Evolutionary conservation across 2,797 vertebrate genomes (phyloP), one percentile per base, ranked within the genome.

Genomic region (Champsocephalus esox): DNA sequence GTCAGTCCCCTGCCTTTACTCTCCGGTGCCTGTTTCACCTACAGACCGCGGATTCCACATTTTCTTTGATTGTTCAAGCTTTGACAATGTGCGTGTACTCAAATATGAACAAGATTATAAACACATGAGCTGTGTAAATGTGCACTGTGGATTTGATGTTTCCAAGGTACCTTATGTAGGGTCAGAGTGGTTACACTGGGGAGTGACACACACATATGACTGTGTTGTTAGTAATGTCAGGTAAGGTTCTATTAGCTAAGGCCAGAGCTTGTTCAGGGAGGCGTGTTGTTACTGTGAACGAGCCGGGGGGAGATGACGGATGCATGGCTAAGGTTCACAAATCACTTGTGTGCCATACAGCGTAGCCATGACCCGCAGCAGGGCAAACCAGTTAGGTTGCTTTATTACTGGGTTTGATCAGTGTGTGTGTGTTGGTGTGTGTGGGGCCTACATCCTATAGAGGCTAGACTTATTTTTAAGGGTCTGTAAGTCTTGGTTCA

Each of bases 321-420:
- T 41, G 64, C 19, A n/a, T 32, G 49, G 64, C 41, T 55, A 44
- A 73, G 73, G 68, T 74, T 83, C 66, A 79, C 48, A 73, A 72
- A 70, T 84, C 69, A 77, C 46, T 69, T 81, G 66, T 80, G 64
- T 70, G 80, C 83, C 79, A 50, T 73, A 77, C 32, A 70, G 56
- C 24, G 28, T 4, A 62, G 80, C 52, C 45, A 57, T 77, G 82
- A 83, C 75, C 72, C 68, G 57, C 63, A 73, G 60, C 82, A 70
- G 75, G 62, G 51, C 70, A 85, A 92, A 87, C 75, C 86, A 77
- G 82, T 89, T 87, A 83, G 70, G 63, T 34, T 68, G 66, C 62
- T 86, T 79, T 75, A 64, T 73, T 54, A 34, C 55, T n/a, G 12
- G 58, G 46, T 80, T 77, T 65, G 63, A 51, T 76, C 50, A 61